phyloP scores from a whole-genome alignment of 2,797 vertebrate species.

The Bucorvus abyssinicus region DNA sequence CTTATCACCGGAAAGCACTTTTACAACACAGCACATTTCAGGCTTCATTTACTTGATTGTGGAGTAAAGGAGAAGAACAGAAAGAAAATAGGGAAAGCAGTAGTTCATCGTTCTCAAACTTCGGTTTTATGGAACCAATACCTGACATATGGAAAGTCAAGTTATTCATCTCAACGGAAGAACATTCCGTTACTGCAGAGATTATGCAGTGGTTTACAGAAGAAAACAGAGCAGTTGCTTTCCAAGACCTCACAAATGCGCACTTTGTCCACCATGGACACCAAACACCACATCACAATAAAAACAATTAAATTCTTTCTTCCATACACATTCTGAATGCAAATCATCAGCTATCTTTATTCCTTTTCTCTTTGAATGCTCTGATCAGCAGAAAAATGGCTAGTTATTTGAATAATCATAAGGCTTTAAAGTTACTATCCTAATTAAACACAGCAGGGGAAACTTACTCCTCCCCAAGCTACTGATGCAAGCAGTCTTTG shows the following conservation, averaged over 20 bases:
- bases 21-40: not conserved
- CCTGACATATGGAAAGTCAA: not conserved
- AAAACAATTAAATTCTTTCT: not conserved
- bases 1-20: not conserved
- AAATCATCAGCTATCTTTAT: not conserved
- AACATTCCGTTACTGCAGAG: not conserved
- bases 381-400: not conserved
- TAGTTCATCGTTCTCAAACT: not conserved
- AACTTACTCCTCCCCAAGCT: not conserved
- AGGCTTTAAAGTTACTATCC: not conserved
- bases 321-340: not conserved
- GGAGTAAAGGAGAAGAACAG: not conserved
- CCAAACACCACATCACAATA: not conserved
- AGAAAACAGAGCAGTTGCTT: not conserved
- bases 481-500: not conserved
- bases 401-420: not conserved
- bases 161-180: not conserved
- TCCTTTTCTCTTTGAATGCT: not conserved
- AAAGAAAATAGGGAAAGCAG: not conserved
- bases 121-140: not conserved
- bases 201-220: not conserved
- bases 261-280: not conserved
- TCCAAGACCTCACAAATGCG: not conserved
- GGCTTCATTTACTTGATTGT: slow-evolving; percentile 8
- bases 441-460: not conserved